Base-by-base conservation (phyloP, 2,113 vertebrate species). In the Epinephelus moara region DNA sequence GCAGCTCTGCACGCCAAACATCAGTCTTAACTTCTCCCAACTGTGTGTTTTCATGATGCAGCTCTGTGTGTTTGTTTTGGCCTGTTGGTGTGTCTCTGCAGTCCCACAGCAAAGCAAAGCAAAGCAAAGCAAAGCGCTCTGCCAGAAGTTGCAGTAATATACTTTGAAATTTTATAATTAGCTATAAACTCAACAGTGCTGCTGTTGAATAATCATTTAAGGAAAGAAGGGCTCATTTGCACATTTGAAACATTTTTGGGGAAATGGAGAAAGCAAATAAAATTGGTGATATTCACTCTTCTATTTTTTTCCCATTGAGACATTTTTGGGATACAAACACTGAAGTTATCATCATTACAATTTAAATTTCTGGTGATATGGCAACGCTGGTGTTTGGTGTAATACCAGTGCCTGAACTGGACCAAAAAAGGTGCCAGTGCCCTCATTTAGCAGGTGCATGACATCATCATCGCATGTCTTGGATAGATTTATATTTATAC, bases 21-120 rank as follows among this genome's bases (percentile, higher is more conserved):
- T 81, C 79, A 49, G 55, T 50, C 78, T 67, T 45, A 89, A 75
- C 73, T 53, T 81, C 62, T 86, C 82, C 75, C 79, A 59, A 6
- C 70, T 70, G 73, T 59, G 80, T 75, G 25, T 80, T 73, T 84
- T 81, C 40, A 55, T 37, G 59, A 49, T 68, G 47, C 55, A 80
- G 64, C 27, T 64, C 37, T 47, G 71, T 19, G 66, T 75, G 27
- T 89, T 89, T 85, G 52, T 88, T 74, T 82, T 80, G 77, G 84
- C 77, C 53, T 57, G 7, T 71, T 47, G 14, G 10, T 10, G 49
- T 27, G 13, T 77, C 56, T 56, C 37, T 78, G 12, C 50, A 50
- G 59, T 57, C 70, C 27, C 61, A 19, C 23, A 50, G 67, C 75
- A 73, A 67, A 78, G 74, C 21, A 17, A 60, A 72, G 14, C 25